phyloP scores from a whole-genome alignment of 2,797 vertebrate species.

The Sylvilagus floridanus region DNA sequence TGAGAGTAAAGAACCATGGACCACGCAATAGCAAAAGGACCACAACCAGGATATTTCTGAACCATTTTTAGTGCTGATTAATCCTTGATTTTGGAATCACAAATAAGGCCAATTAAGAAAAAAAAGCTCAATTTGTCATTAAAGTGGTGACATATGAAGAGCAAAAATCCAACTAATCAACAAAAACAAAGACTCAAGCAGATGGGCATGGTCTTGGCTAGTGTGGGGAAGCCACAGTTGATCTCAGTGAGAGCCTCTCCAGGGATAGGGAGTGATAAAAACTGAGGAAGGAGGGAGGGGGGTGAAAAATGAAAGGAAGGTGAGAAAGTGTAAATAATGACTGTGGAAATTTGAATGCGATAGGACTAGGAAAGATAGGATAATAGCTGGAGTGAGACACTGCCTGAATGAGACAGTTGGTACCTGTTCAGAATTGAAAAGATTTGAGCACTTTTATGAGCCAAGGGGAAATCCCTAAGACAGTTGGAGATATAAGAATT shows the following conservation, averaged over 20 bases:
- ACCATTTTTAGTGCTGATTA: background rate
- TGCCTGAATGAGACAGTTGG: background rate
- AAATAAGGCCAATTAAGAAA: background rate
- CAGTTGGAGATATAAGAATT: background rate
- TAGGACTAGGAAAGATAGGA: background rate
- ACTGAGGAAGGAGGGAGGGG: background rate
- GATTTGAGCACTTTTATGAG: background rate
- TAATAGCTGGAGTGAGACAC: background rate
- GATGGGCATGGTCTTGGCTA: background rate
- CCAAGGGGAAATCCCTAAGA: background rate
- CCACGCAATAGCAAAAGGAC: background rate
- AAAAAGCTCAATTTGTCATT: background rate
- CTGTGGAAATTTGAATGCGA: background rate
- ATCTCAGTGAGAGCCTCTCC: background rate
- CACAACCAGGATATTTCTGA: fast-evolving
- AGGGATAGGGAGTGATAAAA: background rate
- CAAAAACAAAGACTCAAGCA: background rate
- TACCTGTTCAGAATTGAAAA: background rate
- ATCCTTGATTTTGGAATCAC: background rate
- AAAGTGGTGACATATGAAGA: background rate
- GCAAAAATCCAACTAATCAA: background rate
- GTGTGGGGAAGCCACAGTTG: background rate
- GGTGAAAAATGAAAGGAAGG: background rate
- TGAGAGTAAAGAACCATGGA: background rate
- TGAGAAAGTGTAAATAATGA: background rate